Evolutionary conservation across 2,888 invertebrate species (phyloP).

Genomic region (Polietes domitor): DNA sequence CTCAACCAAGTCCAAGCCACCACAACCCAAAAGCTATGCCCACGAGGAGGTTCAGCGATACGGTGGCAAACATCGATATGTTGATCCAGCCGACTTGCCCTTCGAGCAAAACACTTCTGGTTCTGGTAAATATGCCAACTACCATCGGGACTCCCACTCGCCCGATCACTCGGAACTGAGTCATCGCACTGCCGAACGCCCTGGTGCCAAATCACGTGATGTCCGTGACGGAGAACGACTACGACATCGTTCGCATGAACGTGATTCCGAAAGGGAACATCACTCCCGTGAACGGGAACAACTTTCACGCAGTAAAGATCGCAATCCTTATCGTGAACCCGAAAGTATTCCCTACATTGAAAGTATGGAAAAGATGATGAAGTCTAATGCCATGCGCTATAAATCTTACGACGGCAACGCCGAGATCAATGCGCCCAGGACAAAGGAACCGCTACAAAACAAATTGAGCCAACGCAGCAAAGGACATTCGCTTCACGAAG

Average conservation of each 20-base stretch:
- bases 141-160: conserved; percentile 72
- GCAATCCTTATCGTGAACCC: conserved; percentile 80
- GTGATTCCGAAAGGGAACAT: conserved; percentile 69
- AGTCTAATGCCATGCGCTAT: conserved; percentile 80
- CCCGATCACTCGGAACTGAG: conserved; percentile 68
- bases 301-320: conserved; percentile 74
- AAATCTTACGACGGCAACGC: conserved; percentile 74
- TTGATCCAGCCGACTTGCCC: conserved; percentile 77
- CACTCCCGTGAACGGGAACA: conserved; percentile 69
- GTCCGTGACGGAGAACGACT: conserved; percentile 65
- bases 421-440: conserved; percentile 56
- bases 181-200: conserved; percentile 67
- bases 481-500: conserved; percentile 70
- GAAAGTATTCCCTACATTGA: conserved; percentile 80
- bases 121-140: conserved; percentile 74
- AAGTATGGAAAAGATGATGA: conserved; percentile 81
- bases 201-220: conserved; percentile 56
- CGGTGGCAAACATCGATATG: conserved; percentile 78
- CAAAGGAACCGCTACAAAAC: conserved; percentile 66
- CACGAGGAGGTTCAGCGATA: conserved; percentile 76
- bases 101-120: conserved; percentile 72
- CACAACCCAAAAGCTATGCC: conserved; percentile 72
- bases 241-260: conserved; percentile 67
- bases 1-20: conserved; percentile 73
- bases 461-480: conserved; percentile 72